Percentiles rank a stretch among this genome's conserved stretches.
Evolutionary conservation across 2,113 vertebrate species (phyloP).

Genomic region (Limanda limanda): DNA sequence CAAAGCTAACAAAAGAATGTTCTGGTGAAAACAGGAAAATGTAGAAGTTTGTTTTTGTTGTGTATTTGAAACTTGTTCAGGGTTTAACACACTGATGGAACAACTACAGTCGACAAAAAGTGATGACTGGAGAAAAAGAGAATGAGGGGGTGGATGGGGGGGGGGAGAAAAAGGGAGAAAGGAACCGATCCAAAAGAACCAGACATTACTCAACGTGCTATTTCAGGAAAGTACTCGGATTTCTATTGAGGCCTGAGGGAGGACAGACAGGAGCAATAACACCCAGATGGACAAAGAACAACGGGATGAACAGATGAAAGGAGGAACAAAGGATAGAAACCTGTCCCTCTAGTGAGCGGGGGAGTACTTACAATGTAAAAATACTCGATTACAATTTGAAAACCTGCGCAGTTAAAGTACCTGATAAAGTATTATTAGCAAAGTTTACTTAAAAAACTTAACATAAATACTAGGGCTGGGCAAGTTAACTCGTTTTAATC

Average conservation of each 20-base stretch:
- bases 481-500: no score
- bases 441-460: no score
- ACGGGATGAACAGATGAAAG: background rate
- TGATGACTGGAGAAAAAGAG: conserved; percentile 13
- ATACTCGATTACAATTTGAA: no score
- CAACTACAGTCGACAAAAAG: conserved; percentile 24
- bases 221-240: conserved; percentile 70
- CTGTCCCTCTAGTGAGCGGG: background rate
- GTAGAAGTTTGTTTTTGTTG: background rate
- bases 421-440: no score
- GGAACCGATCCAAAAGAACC: conserved; percentile 65
- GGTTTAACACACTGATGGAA: conserved; percentile 46
- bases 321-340: background rate
- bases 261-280: conserved; percentile 52
- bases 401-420: no score
- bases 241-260: conserved; percentile 56
- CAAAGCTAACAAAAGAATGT: conserved; percentile 7
- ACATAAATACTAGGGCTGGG: background rate
- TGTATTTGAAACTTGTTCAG: conserved; percentile 8
- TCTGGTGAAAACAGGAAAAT: conserved; percentile 2
- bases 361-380: no score
- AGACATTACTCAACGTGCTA: conserved; percentile 81
- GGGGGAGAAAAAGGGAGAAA: conserved; percentile 9
- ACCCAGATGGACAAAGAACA: conserved; percentile 32
- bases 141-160: background rate